Evolutionary conservation across 2,888 invertebrate species (phyloP).

Genomic region (Thecophora atra): DNA sequence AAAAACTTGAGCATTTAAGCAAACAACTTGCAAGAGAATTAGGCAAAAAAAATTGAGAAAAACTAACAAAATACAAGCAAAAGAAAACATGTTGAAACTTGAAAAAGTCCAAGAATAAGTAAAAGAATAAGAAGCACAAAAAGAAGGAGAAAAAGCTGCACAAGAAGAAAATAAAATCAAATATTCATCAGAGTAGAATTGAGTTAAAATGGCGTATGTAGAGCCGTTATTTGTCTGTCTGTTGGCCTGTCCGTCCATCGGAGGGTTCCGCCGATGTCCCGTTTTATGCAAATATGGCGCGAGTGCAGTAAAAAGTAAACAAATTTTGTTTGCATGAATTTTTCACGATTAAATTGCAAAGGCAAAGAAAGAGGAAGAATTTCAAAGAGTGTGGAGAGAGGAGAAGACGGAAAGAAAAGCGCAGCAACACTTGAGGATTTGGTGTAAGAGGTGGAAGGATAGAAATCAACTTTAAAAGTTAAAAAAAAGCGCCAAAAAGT

Average conservation of each 20-base stretch:
- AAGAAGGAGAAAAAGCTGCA: too few relatives aligned
- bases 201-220: constrained; percentile 35
- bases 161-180: constrained; percentile 27
- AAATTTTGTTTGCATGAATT: constrained; percentile 34
- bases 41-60: neutral
- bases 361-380: neutral
- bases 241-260: constrained; percentile 1
- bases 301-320: constrained; percentile 26
- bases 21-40: neutral
- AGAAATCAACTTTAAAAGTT: constrained; percentile 34
- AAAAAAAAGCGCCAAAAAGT: neutral
- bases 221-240: constrained; percentile 9
- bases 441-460: too few relatives aligned
- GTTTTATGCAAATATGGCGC: constrained; percentile 28
- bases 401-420: constrained; percentile 32
- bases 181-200: constrained; percentile 36
- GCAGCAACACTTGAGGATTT: constrained; percentile 33
- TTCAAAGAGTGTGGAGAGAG: neutral
- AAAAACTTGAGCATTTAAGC: constrained; percentile 8
- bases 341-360: constrained; percentile 34
- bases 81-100: neutral
- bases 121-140: too few relatives aligned
- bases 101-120: neutral
- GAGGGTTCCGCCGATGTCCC: neutral
- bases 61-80: neutral